Evolutionary conservation across 2,888 invertebrate genomes (phyloP), one percentile per base, ranked within the genome.

Genomic region (Aphodius granarius): DNA sequence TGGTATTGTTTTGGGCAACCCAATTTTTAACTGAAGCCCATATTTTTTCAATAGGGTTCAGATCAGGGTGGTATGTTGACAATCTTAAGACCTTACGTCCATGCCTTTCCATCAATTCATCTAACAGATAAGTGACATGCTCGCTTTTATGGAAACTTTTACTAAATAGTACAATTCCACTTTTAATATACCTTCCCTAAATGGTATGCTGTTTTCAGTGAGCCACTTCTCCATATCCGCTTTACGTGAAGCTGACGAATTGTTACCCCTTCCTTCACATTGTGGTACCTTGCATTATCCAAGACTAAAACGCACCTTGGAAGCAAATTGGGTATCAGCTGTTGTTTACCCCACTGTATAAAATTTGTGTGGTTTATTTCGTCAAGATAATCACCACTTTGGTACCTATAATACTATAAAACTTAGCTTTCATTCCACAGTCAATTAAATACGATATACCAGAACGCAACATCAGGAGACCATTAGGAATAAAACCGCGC

Each of bases 31-130:
- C 73, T 22, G 13, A 19, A 43, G 75, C 73, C 75, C 75, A 75
- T 19, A 75, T 75, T 19, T 65, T 64, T 75, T 72, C 75, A n/a
- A 75, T 75, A 17, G 75, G 72, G 63, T 75, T 75, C 18, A 75
- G 18, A 13, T 63, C 65, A 15, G 72, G 64, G 17, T 66, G 66
- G 62, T 75, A 75, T 5, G 66, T 72, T 18, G 73, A 66, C 6
- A 72, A 20, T 19, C 75, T 22, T 6, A 74, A 15, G 13, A 73
- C 73, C 62, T n/a, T 18, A 62, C 66, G 75, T 62, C 43, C 68
- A 75, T 75, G 71, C 22, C 21, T 64, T 18, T 21, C 22, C 23
- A 74, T 23, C 15, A 74, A 5, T 5, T 19, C 20, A 20, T 74
- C 74, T 18, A 74, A 22, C 63, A 20, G 5, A 6, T 23, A 23